These are phyloP conservation scores for Emesis furor DNA, from an alignment of 2,888 invertebrate species.

Conservation along the genomic window DNA sequence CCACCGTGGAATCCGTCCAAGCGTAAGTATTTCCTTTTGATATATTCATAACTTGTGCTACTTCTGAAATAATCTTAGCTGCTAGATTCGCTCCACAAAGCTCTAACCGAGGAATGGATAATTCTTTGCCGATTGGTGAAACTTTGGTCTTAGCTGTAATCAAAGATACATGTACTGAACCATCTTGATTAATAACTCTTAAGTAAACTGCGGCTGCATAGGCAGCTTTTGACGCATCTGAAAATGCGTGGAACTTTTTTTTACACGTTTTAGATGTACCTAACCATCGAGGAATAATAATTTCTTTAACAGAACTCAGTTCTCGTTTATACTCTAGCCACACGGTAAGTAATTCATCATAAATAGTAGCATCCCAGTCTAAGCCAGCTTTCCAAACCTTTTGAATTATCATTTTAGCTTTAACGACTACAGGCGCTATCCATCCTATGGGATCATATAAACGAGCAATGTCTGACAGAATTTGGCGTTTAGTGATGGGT, in stretches of 20 bases:
- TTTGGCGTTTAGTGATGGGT: slow-evolving; percentile 42
- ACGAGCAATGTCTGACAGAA: slow-evolving; percentile 53
- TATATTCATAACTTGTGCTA: slow-evolving; percentile 31
- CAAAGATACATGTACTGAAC: slow-evolving; percentile 10
- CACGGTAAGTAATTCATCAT: not conserved
- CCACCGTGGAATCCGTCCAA: slow-evolving; percentile 42
- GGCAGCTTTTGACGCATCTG: slow-evolving; percentile 62
- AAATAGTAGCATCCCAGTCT: slow-evolving; percentile 63
- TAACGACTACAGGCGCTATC: not conserved
- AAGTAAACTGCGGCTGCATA: slow-evolving; percentile 66
- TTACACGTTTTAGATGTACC: slow-evolving; percentile 14
- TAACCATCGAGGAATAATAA: slow-evolving; percentile 14
- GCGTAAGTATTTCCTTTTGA: slow-evolving; percentile 33
- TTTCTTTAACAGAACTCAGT: not conserved
- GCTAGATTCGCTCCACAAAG: slow-evolving; percentile 26
- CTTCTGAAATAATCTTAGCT: slow-evolving; percentile 30
- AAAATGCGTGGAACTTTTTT: slow-evolving; percentile 62
- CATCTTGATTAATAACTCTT: slow-evolving; percentile 36
- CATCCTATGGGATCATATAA: slow-evolving; percentile 54
- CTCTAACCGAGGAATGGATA: slow-evolving; percentile 33
- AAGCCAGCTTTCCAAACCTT: slow-evolving; percentile 51
- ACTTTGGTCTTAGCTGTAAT: slow-evolving; percentile 52
- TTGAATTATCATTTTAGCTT: not conserved
- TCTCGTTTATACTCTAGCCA: not conserved
- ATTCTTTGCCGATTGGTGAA: slow-evolving; percentile 34